These are phyloP conservation scores for Zaprionus nigranus DNA, from an alignment of 1,140 invertebrate genomes.

Conservation along the genomic window DNA sequence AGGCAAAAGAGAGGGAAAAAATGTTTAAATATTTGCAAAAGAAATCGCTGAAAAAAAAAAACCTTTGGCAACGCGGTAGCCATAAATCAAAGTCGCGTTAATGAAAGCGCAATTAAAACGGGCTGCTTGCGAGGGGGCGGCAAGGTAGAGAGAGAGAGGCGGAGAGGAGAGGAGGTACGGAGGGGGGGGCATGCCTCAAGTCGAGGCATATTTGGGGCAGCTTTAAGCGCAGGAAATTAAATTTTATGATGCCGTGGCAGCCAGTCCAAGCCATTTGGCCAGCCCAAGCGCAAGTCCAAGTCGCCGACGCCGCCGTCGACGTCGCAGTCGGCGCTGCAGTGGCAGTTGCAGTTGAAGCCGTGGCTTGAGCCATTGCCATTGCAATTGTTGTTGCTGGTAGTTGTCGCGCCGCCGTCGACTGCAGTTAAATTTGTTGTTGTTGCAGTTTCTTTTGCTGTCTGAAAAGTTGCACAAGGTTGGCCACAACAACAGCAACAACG, in stretches of 20 bases:
- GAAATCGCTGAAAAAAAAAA: slow-evolving; percentile 68
- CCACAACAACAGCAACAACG: slow-evolving; percentile 33
- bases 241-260: slow-evolving; percentile 79
- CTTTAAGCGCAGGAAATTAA: slow-evolving; percentile 82
- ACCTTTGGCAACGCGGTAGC: slow-evolving; percentile 80
- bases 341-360: slow-evolving; percentile 18
- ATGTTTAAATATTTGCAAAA: slow-evolving; percentile 82
- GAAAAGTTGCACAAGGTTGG: slow-evolving; percentile 81
- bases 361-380: slow-evolving; percentile 64
- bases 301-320: neutral
- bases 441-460: slow-evolving; percentile 76
- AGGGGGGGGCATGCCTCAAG: slow-evolving; percentile 18
- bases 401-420: neutral
- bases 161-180: neutral
- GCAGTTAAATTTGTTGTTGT: slow-evolving; percentile 37
- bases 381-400: slow-evolving; percentile 26
- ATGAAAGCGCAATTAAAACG: slow-evolving; percentile 83
- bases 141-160: slow-evolving; percentile 3
- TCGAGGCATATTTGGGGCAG: slow-evolving; percentile 72
- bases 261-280: slow-evolving; percentile 74
- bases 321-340: slow-evolving; percentile 10
- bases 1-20: slow-evolving; percentile 22
- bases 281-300: slow-evolving; percentile 49
- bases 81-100: slow-evolving; percentile 83
- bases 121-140: slow-evolving; percentile 48